A percentile compares a stretch with the other conserved stretches of the same genome.
Evolutionary conservation across 2,113 vertebrate genomes (phyloP).

Genomic region (Chloropsis cyanopogon): DNA sequence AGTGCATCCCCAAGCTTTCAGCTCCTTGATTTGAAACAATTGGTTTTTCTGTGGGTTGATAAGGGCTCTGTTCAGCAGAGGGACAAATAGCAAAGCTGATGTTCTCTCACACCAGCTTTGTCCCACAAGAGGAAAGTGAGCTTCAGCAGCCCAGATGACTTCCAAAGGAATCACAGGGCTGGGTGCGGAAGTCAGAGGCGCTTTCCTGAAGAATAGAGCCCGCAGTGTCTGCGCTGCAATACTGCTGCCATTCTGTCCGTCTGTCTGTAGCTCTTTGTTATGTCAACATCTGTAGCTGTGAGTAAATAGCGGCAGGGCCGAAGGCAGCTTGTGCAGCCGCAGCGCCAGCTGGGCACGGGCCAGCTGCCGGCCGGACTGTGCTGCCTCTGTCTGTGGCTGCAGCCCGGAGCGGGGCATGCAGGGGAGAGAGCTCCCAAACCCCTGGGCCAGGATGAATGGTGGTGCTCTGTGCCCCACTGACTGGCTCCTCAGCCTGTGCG

Average conservation of each 20-base stretch:
- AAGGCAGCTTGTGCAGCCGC: constrained; percentile 42
- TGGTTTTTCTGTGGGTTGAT: not conserved
- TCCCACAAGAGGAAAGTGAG: constrained; percentile 1
- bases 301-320: constrained; percentile 53
- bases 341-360: not conserved
- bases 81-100: constrained; percentile 4
- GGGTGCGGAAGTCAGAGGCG: constrained; percentile 40
- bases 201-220: constrained; percentile 48
- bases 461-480: not conserved
- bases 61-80: not conserved
- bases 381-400: not conserved
- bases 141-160: constrained; percentile 9
- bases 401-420: not conserved
- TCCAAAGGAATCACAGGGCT: constrained; percentile 9
- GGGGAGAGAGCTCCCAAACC: not conserved
- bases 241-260: constrained; percentile 46
- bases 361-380: not conserved
- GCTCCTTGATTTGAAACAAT: not conserved
- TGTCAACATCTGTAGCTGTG: constrained; percentile 64
- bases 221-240: constrained; percentile 15
- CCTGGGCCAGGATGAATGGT: not conserved
- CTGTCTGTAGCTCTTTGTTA: constrained; percentile 68
- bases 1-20: not conserved
- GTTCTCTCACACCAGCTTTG: not conserved
- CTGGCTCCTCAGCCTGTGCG: not conserved